Conservation (phyloP, 2,797 vertebrate genomes). For the Muscicapa comitata region DNA sequence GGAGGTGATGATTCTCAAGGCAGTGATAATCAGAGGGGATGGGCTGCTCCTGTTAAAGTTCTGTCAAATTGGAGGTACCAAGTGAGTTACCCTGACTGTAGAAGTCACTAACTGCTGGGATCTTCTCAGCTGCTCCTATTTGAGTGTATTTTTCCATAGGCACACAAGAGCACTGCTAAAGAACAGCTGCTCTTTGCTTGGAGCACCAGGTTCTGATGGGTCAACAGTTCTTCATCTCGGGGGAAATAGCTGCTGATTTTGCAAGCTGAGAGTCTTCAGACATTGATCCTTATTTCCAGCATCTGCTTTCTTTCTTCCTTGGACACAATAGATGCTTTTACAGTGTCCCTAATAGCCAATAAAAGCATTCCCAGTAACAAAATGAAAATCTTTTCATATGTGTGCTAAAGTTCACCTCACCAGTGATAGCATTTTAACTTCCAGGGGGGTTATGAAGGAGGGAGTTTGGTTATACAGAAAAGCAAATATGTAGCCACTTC, state of each 20-base stretch:
- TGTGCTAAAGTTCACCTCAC: background rate
- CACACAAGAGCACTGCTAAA: background rate
- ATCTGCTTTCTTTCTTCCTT: background rate
- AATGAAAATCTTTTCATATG: background rate
- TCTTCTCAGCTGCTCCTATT: background rate
- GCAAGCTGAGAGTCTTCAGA: background rate
- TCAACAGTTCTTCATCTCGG: background rate
- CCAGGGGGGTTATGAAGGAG: background rate
- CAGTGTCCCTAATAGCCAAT: background rate
- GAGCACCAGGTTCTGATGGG: background rate
- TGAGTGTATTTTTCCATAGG: background rate
- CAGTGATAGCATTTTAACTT: background rate
- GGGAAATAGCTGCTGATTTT: background rate
- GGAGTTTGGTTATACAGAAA: background rate
- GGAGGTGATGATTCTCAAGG: background rate
- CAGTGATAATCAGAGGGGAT: background rate
- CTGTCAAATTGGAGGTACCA: fast-evolving
- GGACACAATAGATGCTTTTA: background rate
- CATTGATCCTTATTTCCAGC: background rate
- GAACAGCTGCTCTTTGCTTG: background rate
- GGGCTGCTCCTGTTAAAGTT: background rate
- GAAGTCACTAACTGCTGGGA: background rate
- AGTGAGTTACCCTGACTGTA: background rate
- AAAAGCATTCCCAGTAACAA: background rate
- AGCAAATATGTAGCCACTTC: background rate